Evolutionary conservation across 2,113 vertebrate genomes (phyloP).

Genomic region (Rhynchomys soricoides): DNA sequence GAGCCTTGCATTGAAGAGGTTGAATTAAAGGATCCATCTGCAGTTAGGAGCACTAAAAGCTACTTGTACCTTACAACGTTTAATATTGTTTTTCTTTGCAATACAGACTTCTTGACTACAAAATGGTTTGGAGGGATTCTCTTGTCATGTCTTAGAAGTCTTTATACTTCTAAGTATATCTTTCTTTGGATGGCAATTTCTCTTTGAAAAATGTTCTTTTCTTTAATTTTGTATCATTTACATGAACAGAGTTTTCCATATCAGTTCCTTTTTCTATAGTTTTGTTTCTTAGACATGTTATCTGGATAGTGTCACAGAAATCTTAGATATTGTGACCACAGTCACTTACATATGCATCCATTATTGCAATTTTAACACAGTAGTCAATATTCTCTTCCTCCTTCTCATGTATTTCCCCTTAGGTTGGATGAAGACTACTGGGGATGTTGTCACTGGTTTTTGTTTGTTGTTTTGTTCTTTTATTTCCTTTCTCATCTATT

Average conservation of each 20-base stretch:
- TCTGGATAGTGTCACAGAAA: neutral
- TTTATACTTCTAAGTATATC: neutral
- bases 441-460: neutral
- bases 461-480: neutral
- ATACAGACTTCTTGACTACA: neutral
- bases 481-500: neutral
- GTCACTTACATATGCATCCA: neutral
- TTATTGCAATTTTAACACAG: too few species aligned
- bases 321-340: neutral
- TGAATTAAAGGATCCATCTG: neutral
- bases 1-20: neutral
- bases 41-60: neutral
- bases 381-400: neutral
- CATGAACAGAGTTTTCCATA: neutral
- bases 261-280: neutral
- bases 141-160: neutral
- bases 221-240: neutral
- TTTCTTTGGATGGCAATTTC: neutral
- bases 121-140: neutral
- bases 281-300: neutral
- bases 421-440: neutral
- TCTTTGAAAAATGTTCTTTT: neutral
- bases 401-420: neutral
- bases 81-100: neutral
- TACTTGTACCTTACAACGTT: neutral